Evolutionary conservation across 1,140 invertebrate genomes (phyloP).

Genomic region (Maconellicoccus hirsutus): DNA sequence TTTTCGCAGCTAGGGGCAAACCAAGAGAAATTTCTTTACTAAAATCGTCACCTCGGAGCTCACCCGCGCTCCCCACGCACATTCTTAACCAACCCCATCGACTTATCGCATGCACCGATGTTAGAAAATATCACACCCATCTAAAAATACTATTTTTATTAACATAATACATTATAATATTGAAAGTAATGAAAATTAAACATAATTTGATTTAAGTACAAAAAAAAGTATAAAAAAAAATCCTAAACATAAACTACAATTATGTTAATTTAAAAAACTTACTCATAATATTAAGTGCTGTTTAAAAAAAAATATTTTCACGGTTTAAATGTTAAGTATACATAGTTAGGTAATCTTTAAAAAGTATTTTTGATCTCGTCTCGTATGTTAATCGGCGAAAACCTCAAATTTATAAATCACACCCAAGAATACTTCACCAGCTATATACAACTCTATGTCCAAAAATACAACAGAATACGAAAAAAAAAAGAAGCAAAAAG

Average conservation of each 20-base stretch:
- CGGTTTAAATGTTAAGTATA: not conserved
- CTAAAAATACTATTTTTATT: conserved; percentile 16
- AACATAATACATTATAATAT: conserved; percentile 21
- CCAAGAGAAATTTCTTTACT: too few relatives aligned
- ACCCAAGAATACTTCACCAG: too few relatives aligned
- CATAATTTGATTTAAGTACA: conserved; percentile 22
- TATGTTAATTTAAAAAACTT: conserved; percentile 16
- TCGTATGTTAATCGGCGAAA: too few relatives aligned
- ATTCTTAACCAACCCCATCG: too few relatives aligned
- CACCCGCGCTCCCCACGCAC: too few relatives aligned
- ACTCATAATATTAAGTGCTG: conserved; percentile 18
- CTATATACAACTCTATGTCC: too few relatives aligned
- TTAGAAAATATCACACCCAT: not conserved
- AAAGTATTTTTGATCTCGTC: not conserved
- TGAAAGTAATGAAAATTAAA: conserved; percentile 23
- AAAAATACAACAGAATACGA: too few relatives aligned
- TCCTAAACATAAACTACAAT: not conserved
- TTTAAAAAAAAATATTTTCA: not conserved
- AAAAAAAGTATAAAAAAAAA: conserved; percentile 14
- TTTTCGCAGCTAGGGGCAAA: too few relatives aligned
- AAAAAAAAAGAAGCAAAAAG: too few relatives aligned
- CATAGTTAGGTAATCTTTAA: not conserved
- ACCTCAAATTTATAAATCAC: too few relatives aligned
- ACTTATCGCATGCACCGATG: too few relatives aligned
- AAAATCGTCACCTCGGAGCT: too few relatives aligned